Evolutionary conservation across 2,888 invertebrate genomes (phyloP).

Genomic region (Malthinus seriepunctatus): DNA sequence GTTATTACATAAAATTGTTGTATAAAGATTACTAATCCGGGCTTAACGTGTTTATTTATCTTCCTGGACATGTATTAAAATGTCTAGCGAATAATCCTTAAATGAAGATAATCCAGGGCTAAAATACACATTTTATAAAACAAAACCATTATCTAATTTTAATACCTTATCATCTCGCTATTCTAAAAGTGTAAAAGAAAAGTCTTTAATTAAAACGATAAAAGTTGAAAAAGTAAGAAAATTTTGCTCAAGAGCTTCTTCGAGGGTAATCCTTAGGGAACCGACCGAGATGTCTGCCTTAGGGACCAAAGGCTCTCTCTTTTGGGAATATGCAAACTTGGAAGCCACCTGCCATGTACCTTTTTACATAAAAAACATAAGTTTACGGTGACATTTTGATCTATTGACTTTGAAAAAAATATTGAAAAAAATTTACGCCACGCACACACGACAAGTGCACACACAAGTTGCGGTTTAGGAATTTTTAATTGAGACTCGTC

Average conservation of each 20-base stretch:
- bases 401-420: slow-evolving; percentile 10
- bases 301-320: slow-evolving; percentile 27
- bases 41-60: slow-evolving; percentile 21
- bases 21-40: slow-evolving; percentile 17
- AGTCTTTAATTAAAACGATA: background rate
- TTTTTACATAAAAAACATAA: slow-evolving; percentile 27
- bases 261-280: slow-evolving; percentile 20
- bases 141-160: slow-evolving; percentile 17
- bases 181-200: background rate
- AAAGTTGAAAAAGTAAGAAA: background rate
- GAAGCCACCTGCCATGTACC: slow-evolving; percentile 28
- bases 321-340: slow-evolving; percentile 29
- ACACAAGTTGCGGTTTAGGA: slow-evolving; percentile 7
- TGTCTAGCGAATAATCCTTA: slow-evolving; percentile 20
- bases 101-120: slow-evolving; percentile 21
- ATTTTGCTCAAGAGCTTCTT: slow-evolving; percentile 4
- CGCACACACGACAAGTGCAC: background rate
- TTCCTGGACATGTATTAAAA: slow-evolving; percentile 23
- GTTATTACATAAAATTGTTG: slow-evolving; percentile 10
- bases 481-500: slow-evolving; percentile 29
- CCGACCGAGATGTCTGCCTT: slow-evolving; percentile 31
- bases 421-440: background rate
- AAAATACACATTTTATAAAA: slow-evolving; percentile 12
- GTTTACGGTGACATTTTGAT: slow-evolving; percentile 25
- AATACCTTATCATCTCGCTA: slow-evolving; percentile 1